Percentiles rank a stretch among this genome's conserved stretches.
Evolutionary conservation across 2,797 vertebrate species (phyloP).

Genomic region (Megaceryle alcyon): DNA sequence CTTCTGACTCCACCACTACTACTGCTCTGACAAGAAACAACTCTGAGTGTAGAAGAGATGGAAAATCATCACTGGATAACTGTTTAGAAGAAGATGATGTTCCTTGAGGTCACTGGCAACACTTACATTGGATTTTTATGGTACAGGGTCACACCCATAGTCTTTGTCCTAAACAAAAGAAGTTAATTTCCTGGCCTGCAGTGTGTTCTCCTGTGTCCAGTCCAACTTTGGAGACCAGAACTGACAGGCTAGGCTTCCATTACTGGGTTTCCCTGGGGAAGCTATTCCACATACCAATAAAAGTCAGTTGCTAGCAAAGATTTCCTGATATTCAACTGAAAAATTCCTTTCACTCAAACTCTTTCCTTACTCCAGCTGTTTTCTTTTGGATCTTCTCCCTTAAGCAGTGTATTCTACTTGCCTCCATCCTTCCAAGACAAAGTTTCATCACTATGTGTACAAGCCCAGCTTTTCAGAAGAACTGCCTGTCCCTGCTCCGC

Average conservation of each 20-base stretch:
- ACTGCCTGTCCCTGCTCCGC: background rate
- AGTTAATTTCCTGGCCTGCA: background rate
- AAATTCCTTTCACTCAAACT: conserved; percentile 5
- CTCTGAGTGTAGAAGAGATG: background rate
- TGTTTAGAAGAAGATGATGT: background rate
- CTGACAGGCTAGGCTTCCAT: background rate
- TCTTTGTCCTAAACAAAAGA: background rate
- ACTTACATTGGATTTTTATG: background rate
- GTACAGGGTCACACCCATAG: background rate
- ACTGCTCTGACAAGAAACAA: background rate
- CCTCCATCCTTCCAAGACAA: background rate
- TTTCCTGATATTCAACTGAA: background rate
- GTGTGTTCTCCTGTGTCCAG: background rate
- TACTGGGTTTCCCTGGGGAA: background rate
- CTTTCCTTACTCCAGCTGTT: background rate
- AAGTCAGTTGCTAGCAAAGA: conserved; percentile 17
- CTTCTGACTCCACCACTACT: background rate
- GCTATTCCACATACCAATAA: background rate
- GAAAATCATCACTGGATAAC: background rate
- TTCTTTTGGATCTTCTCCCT: background rate
- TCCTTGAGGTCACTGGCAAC: background rate
- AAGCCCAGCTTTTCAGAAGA: background rate
- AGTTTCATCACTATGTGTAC: background rate
- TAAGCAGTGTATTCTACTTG: background rate
- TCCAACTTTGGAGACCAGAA: background rate